A percentile compares a stretch with the other conserved stretches of the same genome.
These are phyloP conservation scores for Psittacus erithacus DNA, from an alignment of 2,113 vertebrate genomes.

Conservation along the genomic window DNA sequence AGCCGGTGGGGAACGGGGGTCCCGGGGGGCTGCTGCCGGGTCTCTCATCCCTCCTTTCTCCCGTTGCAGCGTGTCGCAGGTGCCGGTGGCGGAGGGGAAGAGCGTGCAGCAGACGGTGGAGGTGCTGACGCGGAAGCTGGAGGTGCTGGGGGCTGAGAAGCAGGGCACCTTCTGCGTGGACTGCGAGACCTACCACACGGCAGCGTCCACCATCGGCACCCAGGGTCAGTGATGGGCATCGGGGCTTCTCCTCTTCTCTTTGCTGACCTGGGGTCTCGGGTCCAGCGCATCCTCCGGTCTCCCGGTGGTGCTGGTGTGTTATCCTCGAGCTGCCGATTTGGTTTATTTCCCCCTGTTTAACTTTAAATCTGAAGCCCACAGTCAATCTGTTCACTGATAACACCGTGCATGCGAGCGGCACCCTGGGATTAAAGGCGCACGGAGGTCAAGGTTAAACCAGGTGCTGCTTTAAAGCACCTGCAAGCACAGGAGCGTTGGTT, in stretches of 20 bases:
- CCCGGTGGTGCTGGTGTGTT: accelerated
- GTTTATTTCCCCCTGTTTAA: neutral
- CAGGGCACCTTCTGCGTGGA: conserved; percentile 95
- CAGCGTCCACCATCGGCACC: conserved; percentile 82
- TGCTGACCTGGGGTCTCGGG: accelerated
- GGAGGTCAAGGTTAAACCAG: neutral
- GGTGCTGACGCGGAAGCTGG: conserved; percentile 88
- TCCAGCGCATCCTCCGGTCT: neutral
- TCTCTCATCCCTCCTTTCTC: neutral
- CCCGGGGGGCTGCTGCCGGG: neutral
- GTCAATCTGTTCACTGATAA: accelerated
- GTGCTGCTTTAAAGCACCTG: neutral
- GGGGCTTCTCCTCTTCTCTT: neutral
- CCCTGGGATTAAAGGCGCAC: neutral
- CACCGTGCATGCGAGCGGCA: accelerated
- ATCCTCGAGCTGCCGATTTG: neutral
- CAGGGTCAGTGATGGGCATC: conserved; percentile 36
- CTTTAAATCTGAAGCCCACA: neutral
- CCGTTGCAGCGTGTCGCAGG: conserved; percentile 87
- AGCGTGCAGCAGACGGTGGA: conserved; percentile 97
- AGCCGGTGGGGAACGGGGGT: neutral
- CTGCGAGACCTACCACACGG: conserved; percentile 95
- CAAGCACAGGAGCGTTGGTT: neutral
- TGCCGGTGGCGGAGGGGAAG: conserved; percentile 92
- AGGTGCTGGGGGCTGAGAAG: conserved; percentile 92